Evolutionary conservation across 2,113 vertebrate species (phyloP).

Genomic region (Oplegnathus fasciatus): DNA sequence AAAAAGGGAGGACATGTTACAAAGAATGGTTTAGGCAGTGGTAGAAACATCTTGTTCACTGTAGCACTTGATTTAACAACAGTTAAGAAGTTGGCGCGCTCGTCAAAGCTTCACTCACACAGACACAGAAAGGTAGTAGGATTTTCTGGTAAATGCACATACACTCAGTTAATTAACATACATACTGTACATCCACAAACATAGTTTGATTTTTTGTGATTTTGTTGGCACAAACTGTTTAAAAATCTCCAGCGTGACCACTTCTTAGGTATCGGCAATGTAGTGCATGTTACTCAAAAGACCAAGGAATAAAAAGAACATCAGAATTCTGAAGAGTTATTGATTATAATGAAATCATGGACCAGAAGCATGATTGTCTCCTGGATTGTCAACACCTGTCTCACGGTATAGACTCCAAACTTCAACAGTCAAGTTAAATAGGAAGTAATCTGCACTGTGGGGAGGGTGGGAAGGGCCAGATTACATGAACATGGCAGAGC

Average conservation of each 20-base stretch:
- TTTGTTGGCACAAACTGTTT: conserved; percentile 68
- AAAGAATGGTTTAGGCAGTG: conserved; percentile 60
- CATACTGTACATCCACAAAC: conserved; percentile 47
- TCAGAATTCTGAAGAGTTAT: background rate
- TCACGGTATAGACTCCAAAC: conserved; percentile 12
- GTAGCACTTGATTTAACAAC: conserved; percentile 58
- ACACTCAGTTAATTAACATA: conserved; percentile 39
- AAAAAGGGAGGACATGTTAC: conserved; percentile 44
- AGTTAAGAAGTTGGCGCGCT: conserved; percentile 48
- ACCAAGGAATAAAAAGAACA: conserved; percentile 13
- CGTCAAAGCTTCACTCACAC: conserved; percentile 44
- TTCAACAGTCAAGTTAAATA: background rate
- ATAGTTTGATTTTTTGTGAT: conserved; percentile 29
- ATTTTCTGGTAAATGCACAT: conserved; percentile 47
- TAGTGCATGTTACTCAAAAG: conserved; percentile 72
- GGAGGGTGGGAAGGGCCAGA: background rate
- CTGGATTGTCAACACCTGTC: conserved; percentile 64
- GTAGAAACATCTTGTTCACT: conserved; percentile 60
- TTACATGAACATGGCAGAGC: background rate
- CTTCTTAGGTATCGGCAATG: conserved; percentile 64
- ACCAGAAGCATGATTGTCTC: conserved; percentile 25
- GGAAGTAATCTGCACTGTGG: conserved; percentile 10
- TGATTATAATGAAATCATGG: conserved; percentile 16
- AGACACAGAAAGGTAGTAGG: conserved; percentile 30
- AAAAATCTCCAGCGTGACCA: conserved; percentile 48